Conservation (phyloP, 2,113 vertebrate species). For the Lasiurus borealis region DNA sequence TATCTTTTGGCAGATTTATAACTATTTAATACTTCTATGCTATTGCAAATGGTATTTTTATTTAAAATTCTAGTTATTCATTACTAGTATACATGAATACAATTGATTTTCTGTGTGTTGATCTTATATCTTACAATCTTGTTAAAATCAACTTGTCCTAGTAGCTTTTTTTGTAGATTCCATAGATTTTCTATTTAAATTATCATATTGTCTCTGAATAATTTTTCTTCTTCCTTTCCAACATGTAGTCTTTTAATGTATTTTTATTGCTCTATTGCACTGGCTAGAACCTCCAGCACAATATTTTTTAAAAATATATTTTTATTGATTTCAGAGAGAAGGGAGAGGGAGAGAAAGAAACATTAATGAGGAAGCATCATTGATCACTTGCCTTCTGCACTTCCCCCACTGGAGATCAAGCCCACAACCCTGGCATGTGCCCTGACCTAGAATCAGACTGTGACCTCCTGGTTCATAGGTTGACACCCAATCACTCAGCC, state of each 20-base stretch:
- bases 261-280: not conserved
- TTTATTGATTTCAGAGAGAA: too few species aligned
- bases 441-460: too few species aligned
- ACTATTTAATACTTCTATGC: constrained; percentile 1
- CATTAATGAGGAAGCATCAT: too few species aligned
- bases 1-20: not conserved
- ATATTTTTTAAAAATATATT: not conserved
- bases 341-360: too few species aligned
- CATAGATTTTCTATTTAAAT: constrained; percentile 6
- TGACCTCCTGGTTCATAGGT: too few species aligned
- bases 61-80: not conserved
- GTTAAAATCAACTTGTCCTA: not conserved
- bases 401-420: too few species aligned
- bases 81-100: not conserved
- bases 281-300: not conserved
- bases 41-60: not conserved
- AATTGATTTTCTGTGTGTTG: constrained; percentile 37
- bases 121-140: not conserved
- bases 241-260: not conserved
- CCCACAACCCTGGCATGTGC: too few species aligned
- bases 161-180: not conserved
- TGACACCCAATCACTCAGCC: too few species aligned
- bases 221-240: not conserved
- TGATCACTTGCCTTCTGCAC: too few species aligned
- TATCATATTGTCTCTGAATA: not conserved